Conservation (phyloP, 1,140 invertebrate genomes). For the Drosophila pruinosa region DNA sequence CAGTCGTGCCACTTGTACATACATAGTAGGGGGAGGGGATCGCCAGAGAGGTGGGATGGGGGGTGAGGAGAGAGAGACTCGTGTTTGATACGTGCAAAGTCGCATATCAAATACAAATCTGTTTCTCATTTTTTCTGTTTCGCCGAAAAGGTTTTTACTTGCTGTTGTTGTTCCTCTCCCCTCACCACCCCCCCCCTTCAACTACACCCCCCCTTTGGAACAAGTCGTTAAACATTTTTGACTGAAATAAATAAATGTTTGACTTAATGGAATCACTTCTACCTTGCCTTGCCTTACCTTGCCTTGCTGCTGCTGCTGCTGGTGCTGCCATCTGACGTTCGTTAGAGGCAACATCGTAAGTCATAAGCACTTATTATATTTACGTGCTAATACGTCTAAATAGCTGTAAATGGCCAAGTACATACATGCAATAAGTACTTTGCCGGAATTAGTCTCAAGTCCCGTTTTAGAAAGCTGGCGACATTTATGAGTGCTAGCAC, state of each 20-base stretch:
- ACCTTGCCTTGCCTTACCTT: too few species aligned
- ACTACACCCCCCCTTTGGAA: neutral
- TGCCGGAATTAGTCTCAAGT: neutral
- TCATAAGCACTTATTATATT: neutral
- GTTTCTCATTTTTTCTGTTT: constrained; percentile 36
- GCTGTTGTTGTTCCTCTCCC: neutral
- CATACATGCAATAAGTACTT: neutral
- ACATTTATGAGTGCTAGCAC: neutral
- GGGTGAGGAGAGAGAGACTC: neutral
- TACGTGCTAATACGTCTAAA: neutral
- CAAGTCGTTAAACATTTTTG: constrained; percentile 28
- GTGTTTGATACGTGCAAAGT: constrained; percentile 59
- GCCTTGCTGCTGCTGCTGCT: neutral
- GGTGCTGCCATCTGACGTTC: neutral
- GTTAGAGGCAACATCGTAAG: neutral
- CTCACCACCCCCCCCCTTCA: neutral
- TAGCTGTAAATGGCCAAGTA: constrained; percentile 1
- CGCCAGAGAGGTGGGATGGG: too few species aligned
- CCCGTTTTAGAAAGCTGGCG: neutral
- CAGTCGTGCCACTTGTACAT: neutral
- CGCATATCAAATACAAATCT: constrained; percentile 51
- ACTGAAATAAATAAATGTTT: constrained; percentile 29
- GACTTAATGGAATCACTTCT: constrained; percentile 12
- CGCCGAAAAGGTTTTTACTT: constrained; percentile 39
- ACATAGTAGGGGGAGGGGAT: neutral